Evolutionary conservation across 2,888 invertebrate genomes (phyloP), one percentile per base, ranked within the genome.

Genomic region (Apamea epomidion): DNA sequence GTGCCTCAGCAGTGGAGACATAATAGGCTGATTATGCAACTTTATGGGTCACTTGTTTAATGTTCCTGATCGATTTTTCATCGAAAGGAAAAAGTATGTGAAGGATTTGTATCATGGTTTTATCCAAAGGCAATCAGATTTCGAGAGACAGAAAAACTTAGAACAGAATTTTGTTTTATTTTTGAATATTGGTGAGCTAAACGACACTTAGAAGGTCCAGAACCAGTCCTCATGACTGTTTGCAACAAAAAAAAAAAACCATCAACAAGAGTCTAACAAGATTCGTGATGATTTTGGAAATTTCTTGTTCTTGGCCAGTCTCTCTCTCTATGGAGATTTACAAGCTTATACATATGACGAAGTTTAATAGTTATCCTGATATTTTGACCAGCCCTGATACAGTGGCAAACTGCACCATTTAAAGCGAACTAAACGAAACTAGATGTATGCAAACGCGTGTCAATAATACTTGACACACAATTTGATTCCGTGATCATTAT

Each of bases 401-500:
- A 42, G 51, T 37, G 16, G n/a, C n/a, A 68, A 45, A 69, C 4
- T 48, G 18, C 3, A 76, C 45, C 48, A 25, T 75, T 29, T 2
- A 78, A 48, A 45, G 54, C 62, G 62, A 69, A 37, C 29, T 83
- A 51, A 81, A 54, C 60, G 1, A 77, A 82, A 71, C 60, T 25
- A 64, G n/a, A 64, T 78, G n/a, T 37, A 78, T 54, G 25, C 67
- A 78, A 72, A 68, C 65, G 68, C 58, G 42, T 74, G 74, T 76
- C 82, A 78, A 71, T 42, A 78, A 58, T 58, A 64, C 37, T 48
- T 79, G 72, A 79, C 74, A 81, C 8, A 81, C 67, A 71, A 70
- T 84, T 76, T 83, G 58, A 85, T 74, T 77, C 67, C 85, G 84
- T 81, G 77, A 74, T 51, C 81, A 29, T 12, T 48, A n/a, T 78